Evolutionary conservation across 2,888 invertebrate genomes (phyloP).

Genomic region (Ophion slaviceki): DNA sequence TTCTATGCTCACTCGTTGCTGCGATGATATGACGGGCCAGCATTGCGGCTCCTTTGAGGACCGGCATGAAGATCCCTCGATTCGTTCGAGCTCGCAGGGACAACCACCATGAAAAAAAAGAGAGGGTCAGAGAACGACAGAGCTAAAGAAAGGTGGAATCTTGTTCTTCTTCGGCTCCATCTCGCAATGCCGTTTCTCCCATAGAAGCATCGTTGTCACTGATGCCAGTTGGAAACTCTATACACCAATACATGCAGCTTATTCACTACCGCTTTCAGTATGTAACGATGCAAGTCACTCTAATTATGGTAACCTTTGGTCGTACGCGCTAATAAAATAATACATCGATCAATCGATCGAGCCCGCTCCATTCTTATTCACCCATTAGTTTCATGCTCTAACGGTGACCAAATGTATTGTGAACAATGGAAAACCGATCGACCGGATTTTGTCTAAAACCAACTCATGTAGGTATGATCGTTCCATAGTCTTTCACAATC

Average conservation of each 20-base stretch:
- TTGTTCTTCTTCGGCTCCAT: constrained; percentile 63
- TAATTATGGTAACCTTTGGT: constrained; percentile 42
- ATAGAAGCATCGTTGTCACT: constrained; percentile 59
- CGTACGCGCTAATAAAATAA: constrained; percentile 31
- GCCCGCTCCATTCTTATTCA: constrained; percentile 7
- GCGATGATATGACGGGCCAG: constrained; percentile 76
- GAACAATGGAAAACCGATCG: constrained; percentile 20
- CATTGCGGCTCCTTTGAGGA: constrained; percentile 80
- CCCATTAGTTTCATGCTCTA: neutral
- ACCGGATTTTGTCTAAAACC: neutral
- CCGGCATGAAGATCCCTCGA: constrained; percentile 68
- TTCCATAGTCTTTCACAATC: too few relatives aligned
- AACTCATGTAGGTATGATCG: too few relatives aligned
- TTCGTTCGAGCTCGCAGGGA: constrained; percentile 71
- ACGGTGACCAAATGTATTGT: constrained; percentile 17
- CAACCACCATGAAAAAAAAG: constrained; percentile 61
- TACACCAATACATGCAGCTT: constrained; percentile 22
- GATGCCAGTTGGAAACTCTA: constrained; percentile 34
- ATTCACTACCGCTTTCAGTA: constrained; percentile 21
- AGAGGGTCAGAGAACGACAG: neutral
- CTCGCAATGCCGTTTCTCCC: constrained; percentile 58
- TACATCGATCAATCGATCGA: constrained; percentile 40
- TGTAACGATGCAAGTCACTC: constrained; percentile 51
- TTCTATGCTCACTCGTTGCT: constrained; percentile 64
- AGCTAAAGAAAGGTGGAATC: constrained; percentile 52